Conservation (phyloP, 2,113 vertebrate species). For the Hyaena hyaena region DNA sequence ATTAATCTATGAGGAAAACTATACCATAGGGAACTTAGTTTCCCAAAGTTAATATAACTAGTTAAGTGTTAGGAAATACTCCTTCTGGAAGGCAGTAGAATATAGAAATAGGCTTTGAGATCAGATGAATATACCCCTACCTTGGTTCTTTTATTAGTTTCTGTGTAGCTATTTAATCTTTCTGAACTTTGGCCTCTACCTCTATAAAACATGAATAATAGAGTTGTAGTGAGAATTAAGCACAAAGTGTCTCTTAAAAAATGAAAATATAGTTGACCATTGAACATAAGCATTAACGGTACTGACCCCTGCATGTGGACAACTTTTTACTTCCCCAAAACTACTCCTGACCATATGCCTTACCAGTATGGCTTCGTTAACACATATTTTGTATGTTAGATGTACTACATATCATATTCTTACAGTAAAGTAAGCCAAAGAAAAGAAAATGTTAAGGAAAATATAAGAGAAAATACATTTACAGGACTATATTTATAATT, state of each 20-base stretch:
- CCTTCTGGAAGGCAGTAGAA: background rate
- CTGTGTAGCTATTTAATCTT: background rate
- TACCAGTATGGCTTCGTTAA: background rate
- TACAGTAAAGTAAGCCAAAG: background rate
- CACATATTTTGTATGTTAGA: background rate
- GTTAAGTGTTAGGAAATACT: background rate
- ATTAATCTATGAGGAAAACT: background rate
- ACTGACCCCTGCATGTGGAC: background rate
- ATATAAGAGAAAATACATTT: background rate
- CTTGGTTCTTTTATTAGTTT: background rate
- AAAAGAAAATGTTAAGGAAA: background rate
- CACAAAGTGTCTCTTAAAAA: background rate
- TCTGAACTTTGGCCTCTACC: background rate
- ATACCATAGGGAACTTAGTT: background rate
- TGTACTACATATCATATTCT: background rate
- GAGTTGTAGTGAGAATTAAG: background rate
- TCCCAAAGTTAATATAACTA: background rate
- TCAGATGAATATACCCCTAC: background rate
- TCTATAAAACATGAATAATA: background rate
- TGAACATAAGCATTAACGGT: background rate
- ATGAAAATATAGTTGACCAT: background rate
- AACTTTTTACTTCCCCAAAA: background rate
- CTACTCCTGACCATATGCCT: background rate
- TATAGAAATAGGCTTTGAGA: background rate
- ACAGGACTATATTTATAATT: background rate